These are phyloP conservation scores for Zeugodacus cucurbitae DNA, from an alignment of 1,140 invertebrate species.

Conservation along the genomic window DNA sequence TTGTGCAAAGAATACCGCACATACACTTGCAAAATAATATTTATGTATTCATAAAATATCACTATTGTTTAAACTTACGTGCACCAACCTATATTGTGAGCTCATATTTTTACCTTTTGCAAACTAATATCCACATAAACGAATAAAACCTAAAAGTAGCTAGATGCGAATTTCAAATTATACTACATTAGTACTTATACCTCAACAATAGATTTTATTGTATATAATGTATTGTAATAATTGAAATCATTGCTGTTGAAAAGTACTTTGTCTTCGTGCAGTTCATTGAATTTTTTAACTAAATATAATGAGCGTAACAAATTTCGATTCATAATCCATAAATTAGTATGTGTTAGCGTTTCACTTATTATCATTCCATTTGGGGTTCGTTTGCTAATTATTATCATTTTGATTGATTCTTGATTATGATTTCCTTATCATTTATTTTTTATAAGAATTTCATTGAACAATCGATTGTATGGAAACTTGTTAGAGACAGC, in stretches of 20 bases:
- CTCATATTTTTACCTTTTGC: constrained; percentile 34
- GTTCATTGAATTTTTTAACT: background rate
- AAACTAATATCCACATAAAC: constrained; percentile 4
- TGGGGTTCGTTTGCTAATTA: too few relatives aligned
- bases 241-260: background rate
- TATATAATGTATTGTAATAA: background rate
- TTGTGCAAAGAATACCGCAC: background rate
- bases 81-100: constrained; percentile 10
- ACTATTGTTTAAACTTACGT: constrained; percentile 19
- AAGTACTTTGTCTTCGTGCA: background rate
- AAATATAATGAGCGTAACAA: too few relatives aligned
- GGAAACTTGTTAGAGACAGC: too few relatives aligned
- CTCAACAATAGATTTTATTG: background rate
- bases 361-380: too few relatives aligned
- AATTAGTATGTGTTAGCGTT: too few relatives aligned
- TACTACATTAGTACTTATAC: background rate
- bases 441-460: too few relatives aligned
- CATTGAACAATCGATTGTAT: too few relatives aligned
- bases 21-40: background rate
- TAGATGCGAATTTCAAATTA: constrained; percentile 31
- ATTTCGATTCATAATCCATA: too few relatives aligned
- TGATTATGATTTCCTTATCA: too few relatives aligned
- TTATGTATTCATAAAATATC: constrained; percentile 30
- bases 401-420: too few relatives aligned
- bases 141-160: constrained; percentile 16